These are phyloP conservation scores for Podiceps cristatus DNA, from an alignment of 2,113 vertebrate genomes.

Conservation along the genomic window DNA sequence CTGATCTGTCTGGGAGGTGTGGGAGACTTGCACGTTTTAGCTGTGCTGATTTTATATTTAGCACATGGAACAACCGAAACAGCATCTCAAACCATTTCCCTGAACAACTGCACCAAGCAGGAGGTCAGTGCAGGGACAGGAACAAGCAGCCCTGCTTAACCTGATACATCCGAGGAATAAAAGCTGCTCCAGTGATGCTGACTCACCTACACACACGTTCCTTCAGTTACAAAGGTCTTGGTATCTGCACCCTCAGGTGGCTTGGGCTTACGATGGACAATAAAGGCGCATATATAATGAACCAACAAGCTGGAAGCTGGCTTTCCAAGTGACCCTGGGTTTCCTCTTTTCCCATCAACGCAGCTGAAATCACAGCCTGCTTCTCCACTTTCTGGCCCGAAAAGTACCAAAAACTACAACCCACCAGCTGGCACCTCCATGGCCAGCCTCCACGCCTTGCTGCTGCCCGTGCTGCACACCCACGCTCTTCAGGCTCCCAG, in stretches of 20 bases:
- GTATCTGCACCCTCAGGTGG: fast-evolving
- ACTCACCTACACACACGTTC: background rate
- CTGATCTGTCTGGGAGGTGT: background rate
- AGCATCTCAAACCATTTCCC: background rate
- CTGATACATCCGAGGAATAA: background rate
- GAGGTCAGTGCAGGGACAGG: background rate
- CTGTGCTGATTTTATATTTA: background rate
- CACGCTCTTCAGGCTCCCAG: background rate
- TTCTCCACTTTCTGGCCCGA: background rate
- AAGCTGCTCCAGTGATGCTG: background rate
- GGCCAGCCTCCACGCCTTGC: background rate
- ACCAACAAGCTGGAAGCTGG: background rate
- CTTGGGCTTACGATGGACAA: background rate
- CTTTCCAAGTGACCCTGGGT: background rate
- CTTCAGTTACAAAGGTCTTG: background rate
- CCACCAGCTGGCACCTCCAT: background rate
- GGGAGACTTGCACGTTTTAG: background rate
- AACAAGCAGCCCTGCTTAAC: background rate
- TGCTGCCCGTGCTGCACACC: background rate
- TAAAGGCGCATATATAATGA: fast-evolving
- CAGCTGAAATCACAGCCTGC: background rate
- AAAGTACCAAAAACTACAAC: background rate
- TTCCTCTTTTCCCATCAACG: background rate
- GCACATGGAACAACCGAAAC: background rate
- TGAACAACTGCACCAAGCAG: fast-evolving